Evolutionary conservation across 2,797 vertebrate species (phyloP).

Genomic region (Luscinia luscinia): DNA sequence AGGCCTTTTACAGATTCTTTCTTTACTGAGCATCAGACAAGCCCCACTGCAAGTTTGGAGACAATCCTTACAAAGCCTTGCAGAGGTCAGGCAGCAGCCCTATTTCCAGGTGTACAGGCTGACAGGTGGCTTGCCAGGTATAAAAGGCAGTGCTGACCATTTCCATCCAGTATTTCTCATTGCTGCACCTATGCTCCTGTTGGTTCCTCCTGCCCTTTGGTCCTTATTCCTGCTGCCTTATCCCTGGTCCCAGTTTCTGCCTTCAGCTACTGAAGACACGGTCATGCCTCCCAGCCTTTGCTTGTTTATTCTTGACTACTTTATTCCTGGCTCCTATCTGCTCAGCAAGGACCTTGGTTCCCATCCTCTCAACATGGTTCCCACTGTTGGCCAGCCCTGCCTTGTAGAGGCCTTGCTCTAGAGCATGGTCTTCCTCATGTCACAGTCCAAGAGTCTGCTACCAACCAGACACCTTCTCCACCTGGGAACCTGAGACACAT

Average conservation of each 20-base stretch:
- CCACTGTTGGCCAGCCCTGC: neutral
- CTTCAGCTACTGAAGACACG: neutral
- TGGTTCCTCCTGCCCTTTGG: neutral
- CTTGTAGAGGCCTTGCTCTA: neutral
- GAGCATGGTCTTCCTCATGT: neutral
- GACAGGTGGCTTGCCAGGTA: neutral
- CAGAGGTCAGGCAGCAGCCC: neutral
- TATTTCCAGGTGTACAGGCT: neutral
- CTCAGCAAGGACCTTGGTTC: neutral
- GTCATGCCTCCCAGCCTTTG: neutral
- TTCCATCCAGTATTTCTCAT: neutral
- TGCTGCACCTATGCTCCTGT: neutral
- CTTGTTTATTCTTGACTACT: neutral
- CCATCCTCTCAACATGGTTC: accelerated
- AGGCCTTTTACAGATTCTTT: neutral
- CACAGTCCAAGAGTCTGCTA: neutral
- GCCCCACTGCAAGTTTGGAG: neutral
- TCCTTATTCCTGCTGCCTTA: neutral
- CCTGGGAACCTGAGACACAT: neutral
- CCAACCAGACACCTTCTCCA: accelerated
- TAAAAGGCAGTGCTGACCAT: neutral
- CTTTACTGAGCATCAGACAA: neutral
- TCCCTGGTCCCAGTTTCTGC: neutral
- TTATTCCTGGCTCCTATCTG: neutral
- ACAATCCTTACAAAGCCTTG: neutral